Base-by-base conservation (phyloP, 2,888 invertebrate species). In the Ligdia adustata region DNA sequence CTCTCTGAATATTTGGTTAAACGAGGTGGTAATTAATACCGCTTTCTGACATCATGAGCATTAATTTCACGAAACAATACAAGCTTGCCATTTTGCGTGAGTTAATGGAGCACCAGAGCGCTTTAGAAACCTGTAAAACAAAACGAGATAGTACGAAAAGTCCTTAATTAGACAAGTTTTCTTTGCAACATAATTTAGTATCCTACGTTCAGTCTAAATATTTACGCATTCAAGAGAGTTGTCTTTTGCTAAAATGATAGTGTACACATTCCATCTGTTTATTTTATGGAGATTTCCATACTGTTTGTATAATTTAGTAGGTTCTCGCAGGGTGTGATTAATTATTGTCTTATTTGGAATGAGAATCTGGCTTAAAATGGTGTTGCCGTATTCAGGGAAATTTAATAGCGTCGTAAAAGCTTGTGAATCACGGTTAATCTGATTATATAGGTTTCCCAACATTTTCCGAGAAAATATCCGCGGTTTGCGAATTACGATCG, bases 41-140 rank as follows among this genome's bases (percentile, higher is more conserved):
- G 73, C 67, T 78, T 78, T 71, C 69, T 74, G 76, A 72, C 75
- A 69, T 73, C 60, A 66, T 69, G 66, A 70, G 60, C 80, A 81
- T 83, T 79, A 81, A 83, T 84, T 82, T 75, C 71, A 76, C 75
- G 77, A 75, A 77, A 82, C 81, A 82, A 81, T 80, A 79, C 75
- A 71, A 72, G 70, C 62, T 69, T 72, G 72, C 72, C 73, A 59
- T 76, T 75, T 75, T 69, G 68, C 70, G 67, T 67, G 72, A 69
- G 72, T 74, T 70, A 76, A 71, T 67, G 54, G 57, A 47, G 52
- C 42, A 46, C 40, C 51, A 55, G 55, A 52, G 43, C 39, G 55
- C 27, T 29, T 45, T 33, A 16, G 43, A 35, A 49, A 53, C 2
- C 24, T 37, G 28, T 41, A 35, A 39, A 43, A 29, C 34, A n/a